These are phyloP conservation scores for Cacoxenus indagator DNA, from an alignment of 2,888 invertebrate species.

Conservation along the genomic window DNA sequence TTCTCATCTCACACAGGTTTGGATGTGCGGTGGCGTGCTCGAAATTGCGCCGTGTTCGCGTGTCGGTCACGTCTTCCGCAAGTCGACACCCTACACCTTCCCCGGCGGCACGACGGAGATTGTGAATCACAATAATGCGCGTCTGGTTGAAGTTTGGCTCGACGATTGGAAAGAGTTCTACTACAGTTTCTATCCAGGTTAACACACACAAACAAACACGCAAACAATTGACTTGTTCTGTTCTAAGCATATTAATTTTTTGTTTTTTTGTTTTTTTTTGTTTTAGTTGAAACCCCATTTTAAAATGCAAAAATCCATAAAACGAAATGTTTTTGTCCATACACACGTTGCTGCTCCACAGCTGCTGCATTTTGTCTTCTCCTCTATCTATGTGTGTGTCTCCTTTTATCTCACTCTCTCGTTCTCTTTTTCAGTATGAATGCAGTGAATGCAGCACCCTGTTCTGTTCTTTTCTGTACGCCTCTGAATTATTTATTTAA, in stretches of 20 bases:
- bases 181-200: slow-evolving; percentile 98
- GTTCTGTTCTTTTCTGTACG: neutral
- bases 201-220: slow-evolving; percentile 43
- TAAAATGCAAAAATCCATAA: neutral
- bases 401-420: neutral
- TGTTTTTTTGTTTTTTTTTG: too few species aligned
- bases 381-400: neutral
- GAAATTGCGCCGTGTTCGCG: slow-evolving; percentile 95
- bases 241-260: neutral
- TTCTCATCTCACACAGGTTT: slow-evolving; percentile 76
- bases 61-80: slow-evolving; percentile 97
- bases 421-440: neutral
- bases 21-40: slow-evolving; percentile 97
- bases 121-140: slow-evolving; percentile 98
- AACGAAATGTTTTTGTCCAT: slow-evolving; percentile 6
- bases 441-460: neutral
- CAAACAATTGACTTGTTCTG: slow-evolving; percentile 14
- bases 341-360: neutral
- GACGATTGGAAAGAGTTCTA: slow-evolving; percentile 99
- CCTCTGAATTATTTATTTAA: slow-evolving; percentile 29
- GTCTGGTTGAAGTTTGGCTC: slow-evolving; percentile 99
- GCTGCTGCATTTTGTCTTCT: slow-evolving; percentile 9
- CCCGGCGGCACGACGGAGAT: slow-evolving; percentile 97
- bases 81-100: slow-evolving; percentile 98
- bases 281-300: neutral